phyloP scores from a whole-genome alignment of 2,888 invertebrate species.

The Therioaphis trifolii region DNA sequence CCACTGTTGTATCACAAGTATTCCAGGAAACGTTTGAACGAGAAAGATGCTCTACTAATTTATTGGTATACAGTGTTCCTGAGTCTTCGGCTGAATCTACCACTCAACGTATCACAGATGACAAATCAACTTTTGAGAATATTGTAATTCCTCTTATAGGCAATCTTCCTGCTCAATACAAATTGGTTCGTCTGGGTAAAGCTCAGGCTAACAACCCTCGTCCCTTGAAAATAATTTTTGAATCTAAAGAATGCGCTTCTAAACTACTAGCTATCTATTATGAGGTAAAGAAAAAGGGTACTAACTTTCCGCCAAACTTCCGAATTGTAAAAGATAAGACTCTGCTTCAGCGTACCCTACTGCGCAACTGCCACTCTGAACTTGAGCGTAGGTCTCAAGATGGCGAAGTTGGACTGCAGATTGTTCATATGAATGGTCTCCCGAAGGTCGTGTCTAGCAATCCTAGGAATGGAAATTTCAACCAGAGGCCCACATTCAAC shows the following conservation, averaged over 20 bases:
- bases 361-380: conserved; percentile 4
- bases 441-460: background rate
- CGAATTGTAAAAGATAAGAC: background rate
- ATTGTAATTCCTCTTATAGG: too few species aligned
- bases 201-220: background rate
- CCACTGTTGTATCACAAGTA: background rate
- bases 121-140: background rate
- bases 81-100: conserved; percentile 4
- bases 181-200: conserved; percentile 4
- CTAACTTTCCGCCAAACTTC: background rate
- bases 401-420: background rate
- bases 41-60: too few species aligned
- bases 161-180: background rate
- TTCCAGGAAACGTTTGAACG: too few species aligned
- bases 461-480: conserved; percentile 4
- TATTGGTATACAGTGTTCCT: background rate
- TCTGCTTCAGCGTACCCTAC: background rate
- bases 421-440: conserved; percentile 17
- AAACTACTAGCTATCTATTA: background rate
- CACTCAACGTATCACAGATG: conserved; percentile 13
- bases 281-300: conserved; percentile 1
- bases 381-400: background rate
- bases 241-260: conserved; percentile 23
- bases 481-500: background rate
- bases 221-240: conserved; percentile 27